These are phyloP conservation scores for Euphysa ruthae DNA, from an alignment of 30 jellyfish, hydroid and myxozoan species.

Conservation along the genomic window DNA sequence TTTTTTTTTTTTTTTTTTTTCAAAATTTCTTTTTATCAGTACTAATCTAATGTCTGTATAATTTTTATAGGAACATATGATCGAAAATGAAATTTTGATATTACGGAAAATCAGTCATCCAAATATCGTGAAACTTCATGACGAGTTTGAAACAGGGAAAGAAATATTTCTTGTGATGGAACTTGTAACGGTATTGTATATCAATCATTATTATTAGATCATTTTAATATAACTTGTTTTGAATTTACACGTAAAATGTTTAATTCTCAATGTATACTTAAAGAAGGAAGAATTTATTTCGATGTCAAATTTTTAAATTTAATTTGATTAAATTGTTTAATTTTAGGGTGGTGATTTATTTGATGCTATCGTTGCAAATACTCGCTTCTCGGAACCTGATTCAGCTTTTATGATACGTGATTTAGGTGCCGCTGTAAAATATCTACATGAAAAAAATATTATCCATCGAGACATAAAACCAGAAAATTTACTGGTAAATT, in stretches of 20 bases:
- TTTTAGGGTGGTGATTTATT: slow-evolving; percentile 83
- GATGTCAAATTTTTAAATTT: background rate
- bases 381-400: slow-evolving; percentile 85
- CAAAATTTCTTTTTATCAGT: too few relatives aligned
- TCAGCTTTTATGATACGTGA: slow-evolving; percentile 91
- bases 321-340: too few relatives aligned
- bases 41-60: too few relatives aligned
- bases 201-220: too few relatives aligned
- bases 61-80: slow-evolving; percentile 82
- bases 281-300: too few relatives aligned
- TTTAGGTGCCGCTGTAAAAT: slow-evolving; percentile 73
- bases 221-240: too few relatives aligned
- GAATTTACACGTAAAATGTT: too few relatives aligned
- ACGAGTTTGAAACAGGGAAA: slow-evolving; percentile 90
- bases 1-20: background rate
- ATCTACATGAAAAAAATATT: slow-evolving; percentile 54
- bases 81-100: slow-evolving; percentile 80
- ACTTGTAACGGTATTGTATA: slow-evolving; percentile 89
- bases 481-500: slow-evolving; percentile 70
- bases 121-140: slow-evolving; percentile 67
- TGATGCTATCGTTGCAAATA: slow-evolving; percentile 91
- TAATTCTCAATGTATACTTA: too few relatives aligned
- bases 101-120: slow-evolving; percentile 66
- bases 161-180: slow-evolving; percentile 92
- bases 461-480: slow-evolving; percentile 95